Evolutionary conservation across 1,140 invertebrate genomes (phyloP).

Genomic region (Colletes latitarsis): DNA sequence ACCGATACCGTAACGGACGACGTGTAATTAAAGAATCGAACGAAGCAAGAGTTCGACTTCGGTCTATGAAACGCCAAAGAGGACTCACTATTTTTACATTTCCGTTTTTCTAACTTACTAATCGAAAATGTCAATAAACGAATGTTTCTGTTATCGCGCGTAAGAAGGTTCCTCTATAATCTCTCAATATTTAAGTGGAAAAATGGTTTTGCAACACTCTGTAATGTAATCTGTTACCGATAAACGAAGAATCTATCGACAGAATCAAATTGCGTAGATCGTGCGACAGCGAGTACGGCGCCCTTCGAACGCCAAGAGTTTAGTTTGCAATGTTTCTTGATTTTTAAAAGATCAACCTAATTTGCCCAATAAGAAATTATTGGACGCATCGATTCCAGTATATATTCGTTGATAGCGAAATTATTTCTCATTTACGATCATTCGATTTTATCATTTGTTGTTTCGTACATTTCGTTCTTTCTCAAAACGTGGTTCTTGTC

Average conservation of each 20-base stretch:
- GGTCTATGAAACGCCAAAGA: neutral
- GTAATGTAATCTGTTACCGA: neutral
- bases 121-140: neutral
- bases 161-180: neutral
- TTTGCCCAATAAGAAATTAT: too few relatives aligned
- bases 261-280: too few relatives aligned
- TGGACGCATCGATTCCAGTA: too few relatives aligned
- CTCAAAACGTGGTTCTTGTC: too few relatives aligned
- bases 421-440: too few relatives aligned
- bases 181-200: conserved; percentile 14
- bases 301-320: too few relatives aligned
- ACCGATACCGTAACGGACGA: neutral
- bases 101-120: conserved; percentile 3
- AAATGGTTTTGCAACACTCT: conserved; percentile 8
- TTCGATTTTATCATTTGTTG: too few relatives aligned
- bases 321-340: too few relatives aligned
- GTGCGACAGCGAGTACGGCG: too few relatives aligned
- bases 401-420: too few relatives aligned
- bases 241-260: neutral
- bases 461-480: too few relatives aligned
- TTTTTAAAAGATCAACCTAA: too few relatives aligned
- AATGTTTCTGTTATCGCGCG: neutral
- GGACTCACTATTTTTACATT: conserved; percentile 40
- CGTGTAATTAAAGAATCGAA: neutral
- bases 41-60: neutral